phyloP scores from a whole-genome alignment of 1,140 invertebrate species.

The Formica selysi region DNA sequence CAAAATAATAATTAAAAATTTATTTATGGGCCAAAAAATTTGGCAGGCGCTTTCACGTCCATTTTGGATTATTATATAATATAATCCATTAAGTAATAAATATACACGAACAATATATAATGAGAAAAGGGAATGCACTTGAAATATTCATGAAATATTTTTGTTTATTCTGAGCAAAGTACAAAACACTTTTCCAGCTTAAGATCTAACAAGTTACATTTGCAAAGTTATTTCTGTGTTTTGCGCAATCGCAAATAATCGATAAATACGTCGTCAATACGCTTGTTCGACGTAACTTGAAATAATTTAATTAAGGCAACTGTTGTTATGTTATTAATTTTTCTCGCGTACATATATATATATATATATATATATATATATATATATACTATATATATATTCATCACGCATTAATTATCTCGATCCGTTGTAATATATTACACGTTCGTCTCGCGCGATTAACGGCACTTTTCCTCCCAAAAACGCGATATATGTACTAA shows the following conservation, averaged over 20 bases:
- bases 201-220: conserved; percentile 68
- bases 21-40: no score
- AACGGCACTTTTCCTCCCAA: conserved; percentile 33
- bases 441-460: conserved; percentile 16
- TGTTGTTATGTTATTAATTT: conserved; percentile 71
- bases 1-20: no score
- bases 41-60: no score
- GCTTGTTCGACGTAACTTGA: conserved; percentile 45
- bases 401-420: conserved; percentile 55
- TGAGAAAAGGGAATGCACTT: not conserved
- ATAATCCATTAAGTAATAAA: not conserved
- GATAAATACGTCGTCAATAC: not conserved
- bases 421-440: conserved; percentile 18
- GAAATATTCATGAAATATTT: conserved; percentile 53
- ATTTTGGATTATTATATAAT: no score
- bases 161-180: conserved; percentile 81
- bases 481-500: conserved; percentile 48
- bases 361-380: conserved; percentile 10
- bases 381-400: conserved; percentile 37
- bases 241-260: conserved; percentile 31
- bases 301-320: conserved; percentile 84
- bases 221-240: conserved; percentile 46
- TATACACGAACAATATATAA: not conserved
- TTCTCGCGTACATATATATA: conserved; percentile 74
- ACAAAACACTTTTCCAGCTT: conserved; percentile 79